These are phyloP conservation scores for Pheucticus melanocephalus DNA, from an alignment of 2,113 vertebrate genomes.

Conservation along the genomic window DNA sequence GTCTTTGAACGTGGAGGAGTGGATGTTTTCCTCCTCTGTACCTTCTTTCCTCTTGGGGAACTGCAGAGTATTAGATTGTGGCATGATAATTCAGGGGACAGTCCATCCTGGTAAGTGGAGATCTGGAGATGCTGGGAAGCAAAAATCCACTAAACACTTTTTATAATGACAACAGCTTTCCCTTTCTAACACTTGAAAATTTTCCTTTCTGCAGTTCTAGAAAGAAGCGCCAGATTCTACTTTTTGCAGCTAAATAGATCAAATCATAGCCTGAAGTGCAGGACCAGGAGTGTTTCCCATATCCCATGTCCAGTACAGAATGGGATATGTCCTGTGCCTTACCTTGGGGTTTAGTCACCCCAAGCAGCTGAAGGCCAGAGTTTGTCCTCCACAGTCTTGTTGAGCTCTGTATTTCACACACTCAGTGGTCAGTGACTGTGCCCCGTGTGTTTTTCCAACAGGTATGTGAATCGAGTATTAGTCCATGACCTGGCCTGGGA, in stretches of 20 bases:
- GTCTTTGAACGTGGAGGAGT: conserved; percentile 88
- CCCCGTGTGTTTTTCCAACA: conserved; percentile 30
- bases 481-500: conserved; percentile 85
- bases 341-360: neutral
- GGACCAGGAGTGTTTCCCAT: neutral
- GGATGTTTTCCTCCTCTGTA: conserved; percentile 89
- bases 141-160: neutral
- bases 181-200: neutral
- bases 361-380: neutral
- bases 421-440: neutral
- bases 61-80: conserved; percentile 86
- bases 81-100: conserved; percentile 91
- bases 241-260: neutral
- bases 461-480: conserved; percentile 89
- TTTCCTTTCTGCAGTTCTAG: neutral
- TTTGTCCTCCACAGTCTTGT: neutral
- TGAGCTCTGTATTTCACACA: neutral
- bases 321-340: neutral
- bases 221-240: neutral
- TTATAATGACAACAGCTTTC: neutral
- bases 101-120: conserved; percentile 82
- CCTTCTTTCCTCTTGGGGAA: conserved; percentile 89
- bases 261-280: neutral
- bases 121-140: neutral
- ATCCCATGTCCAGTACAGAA: neutral